Evolutionary conservation across 1,140 invertebrate genomes (phyloP).

Genomic region (Druon quercuslanigerum): DNA sequence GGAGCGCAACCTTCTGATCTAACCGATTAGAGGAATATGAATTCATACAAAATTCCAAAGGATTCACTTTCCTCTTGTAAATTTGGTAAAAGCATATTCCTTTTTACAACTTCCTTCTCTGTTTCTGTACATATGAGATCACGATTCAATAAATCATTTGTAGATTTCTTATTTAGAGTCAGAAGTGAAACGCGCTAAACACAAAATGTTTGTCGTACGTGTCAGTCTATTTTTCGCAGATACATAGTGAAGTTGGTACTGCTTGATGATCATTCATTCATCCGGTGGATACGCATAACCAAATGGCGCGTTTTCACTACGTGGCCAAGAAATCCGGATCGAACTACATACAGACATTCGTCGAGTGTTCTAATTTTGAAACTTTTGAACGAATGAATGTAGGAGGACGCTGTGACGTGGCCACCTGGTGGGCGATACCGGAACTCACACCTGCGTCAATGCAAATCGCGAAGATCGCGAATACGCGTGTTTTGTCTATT

Average conservation of each 20-base stretch:
- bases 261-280: constrained; percentile 25
- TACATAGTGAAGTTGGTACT: not conserved
- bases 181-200: not conserved
- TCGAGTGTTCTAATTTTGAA: constrained; percentile 29
- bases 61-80: too few relatives aligned
- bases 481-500: constrained; percentile 37
- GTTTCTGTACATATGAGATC: not conserved
- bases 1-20: too few relatives aligned
- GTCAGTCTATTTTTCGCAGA: constrained; percentile 5
- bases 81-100: too few relatives aligned
- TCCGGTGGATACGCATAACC: not conserved
- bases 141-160: not conserved
- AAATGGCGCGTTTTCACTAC: not conserved
- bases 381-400: constrained; percentile 18
- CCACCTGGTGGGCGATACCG: constrained; percentile 51
- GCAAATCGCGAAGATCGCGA: not conserved
- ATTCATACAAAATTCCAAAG: too few relatives aligned
- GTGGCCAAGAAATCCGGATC: constrained; percentile 21
- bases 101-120: not conserved
- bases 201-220: not conserved
- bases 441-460: constrained; percentile 56
- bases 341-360: not conserved
- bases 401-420: constrained; percentile 39
- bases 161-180: not conserved
- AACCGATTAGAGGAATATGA: too few relatives aligned